These are phyloP conservation scores for Melolontha melolontha DNA, from an alignment of 2,888 invertebrate species.

Conservation along the genomic window DNA sequence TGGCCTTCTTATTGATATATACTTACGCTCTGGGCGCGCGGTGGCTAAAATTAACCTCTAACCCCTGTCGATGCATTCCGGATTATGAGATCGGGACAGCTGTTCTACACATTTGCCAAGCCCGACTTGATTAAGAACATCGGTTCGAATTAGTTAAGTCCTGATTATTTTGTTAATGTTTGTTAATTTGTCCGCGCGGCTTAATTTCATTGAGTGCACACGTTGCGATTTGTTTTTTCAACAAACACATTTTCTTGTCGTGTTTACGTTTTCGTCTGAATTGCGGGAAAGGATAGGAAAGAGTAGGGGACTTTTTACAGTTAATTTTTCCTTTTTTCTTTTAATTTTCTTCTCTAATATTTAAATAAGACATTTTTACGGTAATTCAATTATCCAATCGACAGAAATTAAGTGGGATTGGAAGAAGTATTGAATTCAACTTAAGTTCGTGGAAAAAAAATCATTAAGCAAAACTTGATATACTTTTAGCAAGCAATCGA, in stretches of 20 bases:
- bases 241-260: constrained; percentile 10
- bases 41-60: constrained; percentile 62
- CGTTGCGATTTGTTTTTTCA: constrained; percentile 22
- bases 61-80: constrained; percentile 60
- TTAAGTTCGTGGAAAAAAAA: too few species aligned
- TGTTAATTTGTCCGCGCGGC: constrained; percentile 47
- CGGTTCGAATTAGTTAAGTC: constrained; percentile 49
- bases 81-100: constrained; percentile 63
- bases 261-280: too few species aligned
- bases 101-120: constrained; percentile 61
- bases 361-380: too few species aligned
- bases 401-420: too few species aligned
- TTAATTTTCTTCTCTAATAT: too few species aligned
- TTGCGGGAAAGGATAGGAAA: too few species aligned
- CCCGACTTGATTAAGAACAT: constrained; percentile 54
- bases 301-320: too few species aligned
- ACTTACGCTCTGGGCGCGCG: neutral
- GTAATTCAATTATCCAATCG: too few species aligned
- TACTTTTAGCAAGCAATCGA: too few species aligned
- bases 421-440: too few species aligned
- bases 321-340: too few species aligned
- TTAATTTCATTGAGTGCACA: constrained; percentile 18
- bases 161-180: constrained; percentile 52
- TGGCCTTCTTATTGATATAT: constrained; percentile 19
- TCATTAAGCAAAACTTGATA: too few species aligned